A percentile compares a stretch with the other conserved stretches of the same genome.
phyloP scores from a whole-genome alignment of 2,113 vertebrate species.

The Halcyon senegalensis region DNA sequence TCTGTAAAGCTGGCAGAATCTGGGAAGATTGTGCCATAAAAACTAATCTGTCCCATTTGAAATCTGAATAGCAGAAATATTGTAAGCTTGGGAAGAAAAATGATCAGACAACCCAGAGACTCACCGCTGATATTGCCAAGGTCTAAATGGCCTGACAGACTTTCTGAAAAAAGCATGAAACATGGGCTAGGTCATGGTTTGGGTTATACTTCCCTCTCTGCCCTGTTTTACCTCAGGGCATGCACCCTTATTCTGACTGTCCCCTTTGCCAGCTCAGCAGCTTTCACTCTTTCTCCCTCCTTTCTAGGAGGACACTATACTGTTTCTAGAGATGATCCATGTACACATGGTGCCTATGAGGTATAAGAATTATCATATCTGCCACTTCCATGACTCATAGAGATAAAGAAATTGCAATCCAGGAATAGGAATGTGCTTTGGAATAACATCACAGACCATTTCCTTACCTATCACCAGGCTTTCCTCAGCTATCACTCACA shows the following conservation, averaged over 20 bases:
- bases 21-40: background rate
- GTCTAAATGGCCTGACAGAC: background rate
- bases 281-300: background rate
- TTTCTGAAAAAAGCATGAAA: background rate
- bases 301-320: background rate
- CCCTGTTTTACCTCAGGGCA: background rate
- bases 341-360: background rate
- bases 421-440: background rate
- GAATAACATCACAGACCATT: background rate
- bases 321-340: background rate
- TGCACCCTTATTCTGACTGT: background rate
- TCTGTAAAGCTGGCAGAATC: background rate
- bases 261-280: background rate
- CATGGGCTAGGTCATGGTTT: background rate
- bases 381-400: background rate
- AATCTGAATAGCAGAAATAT: background rate
- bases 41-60: background rate
- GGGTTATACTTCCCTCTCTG: background rate
- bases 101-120: background rate
- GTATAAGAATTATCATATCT: background rate
- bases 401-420: background rate
- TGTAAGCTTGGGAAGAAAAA: background rate
- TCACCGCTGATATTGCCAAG: background rate
- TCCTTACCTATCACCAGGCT: background rate
- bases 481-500: background rate